Percentiles rank a stretch among this genome's conserved stretches.
These are phyloP conservation scores for Rhynchopsitta pachyrhyncha DNA, from an alignment of 2,113 vertebrate genomes.

Conservation along the genomic window DNA sequence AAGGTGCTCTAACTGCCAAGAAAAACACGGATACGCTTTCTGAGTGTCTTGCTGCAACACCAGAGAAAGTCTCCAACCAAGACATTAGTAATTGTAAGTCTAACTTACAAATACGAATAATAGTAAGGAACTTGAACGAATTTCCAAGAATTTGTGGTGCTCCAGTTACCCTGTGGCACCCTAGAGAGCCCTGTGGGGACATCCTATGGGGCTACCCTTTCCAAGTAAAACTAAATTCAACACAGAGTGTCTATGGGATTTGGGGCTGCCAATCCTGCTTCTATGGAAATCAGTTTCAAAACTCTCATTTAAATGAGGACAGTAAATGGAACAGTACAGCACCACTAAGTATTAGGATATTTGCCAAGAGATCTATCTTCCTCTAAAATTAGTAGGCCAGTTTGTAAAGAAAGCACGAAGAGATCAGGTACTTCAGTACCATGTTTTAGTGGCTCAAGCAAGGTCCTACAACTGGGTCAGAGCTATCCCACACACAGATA, in stretches of 20 bases:
- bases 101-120: background rate
- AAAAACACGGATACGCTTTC: background rate
- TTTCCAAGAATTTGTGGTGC: background rate
- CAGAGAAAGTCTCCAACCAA: background rate
- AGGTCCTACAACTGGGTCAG: too few species aligned
- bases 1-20: background rate
- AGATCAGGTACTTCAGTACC: background rate
- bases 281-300: background rate
- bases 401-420: background rate
- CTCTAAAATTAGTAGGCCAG: background rate
- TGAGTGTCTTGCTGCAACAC: background rate
- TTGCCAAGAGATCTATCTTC: background rate
- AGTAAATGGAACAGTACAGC: background rate
- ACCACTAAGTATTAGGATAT: background rate
- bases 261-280: background rate
- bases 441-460: background rate
- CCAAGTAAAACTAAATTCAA: background rate
- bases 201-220: background rate
- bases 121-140: background rate
- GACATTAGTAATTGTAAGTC: background rate
- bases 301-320: background rate
- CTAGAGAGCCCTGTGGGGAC: background rate
- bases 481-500: too few species aligned
- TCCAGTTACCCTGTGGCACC: background rate
- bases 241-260: accelerated